These are phyloP conservation scores for Caranx melampygus DNA, from an alignment of 2,113 vertebrate species.

Conservation along the genomic window DNA sequence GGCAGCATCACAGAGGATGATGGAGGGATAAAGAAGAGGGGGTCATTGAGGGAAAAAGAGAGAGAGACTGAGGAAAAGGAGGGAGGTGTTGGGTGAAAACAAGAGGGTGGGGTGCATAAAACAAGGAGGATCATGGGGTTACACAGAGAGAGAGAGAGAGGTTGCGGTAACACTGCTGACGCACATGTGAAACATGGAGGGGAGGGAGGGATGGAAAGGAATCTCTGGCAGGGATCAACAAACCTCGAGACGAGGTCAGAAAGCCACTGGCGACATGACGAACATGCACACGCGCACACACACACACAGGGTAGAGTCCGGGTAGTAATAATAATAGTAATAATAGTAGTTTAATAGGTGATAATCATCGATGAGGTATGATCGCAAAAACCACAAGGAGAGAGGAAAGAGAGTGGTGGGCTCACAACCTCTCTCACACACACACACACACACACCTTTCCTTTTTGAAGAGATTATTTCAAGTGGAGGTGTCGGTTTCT, in stretches of 20 bases:
- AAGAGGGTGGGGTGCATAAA: slow-evolving; percentile 53
- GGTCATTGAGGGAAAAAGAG: not conserved
- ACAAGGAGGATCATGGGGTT: slow-evolving; percentile 53
- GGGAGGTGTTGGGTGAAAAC: slow-evolving; percentile 30
- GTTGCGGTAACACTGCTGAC: slow-evolving; percentile 79
- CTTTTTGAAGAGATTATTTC: not conserved
- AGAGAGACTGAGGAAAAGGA: not conserved
- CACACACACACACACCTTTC: slow-evolving; percentile 13
- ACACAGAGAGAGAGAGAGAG: slow-evolving; percentile 25
- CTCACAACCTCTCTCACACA: slow-evolving; percentile 3
- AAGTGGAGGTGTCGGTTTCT: slow-evolving; percentile 19
- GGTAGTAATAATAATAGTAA: slow-evolving; percentile 54
- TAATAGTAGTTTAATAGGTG: slow-evolving; percentile 71
- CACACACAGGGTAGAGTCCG: slow-evolving; percentile 13
- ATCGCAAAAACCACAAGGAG: slow-evolving; percentile 42
- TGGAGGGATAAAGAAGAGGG: not conserved
- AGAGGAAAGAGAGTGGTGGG: slow-evolving; percentile 14
- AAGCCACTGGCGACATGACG: slow-evolving; percentile 81
- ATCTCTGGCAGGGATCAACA: slow-evolving; percentile 75
- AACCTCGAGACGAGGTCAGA: slow-evolving; percentile 83
- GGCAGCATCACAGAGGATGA: not conserved
- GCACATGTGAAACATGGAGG: slow-evolving; percentile 76
- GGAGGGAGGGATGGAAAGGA: slow-evolving; percentile 76
- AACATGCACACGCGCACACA: slow-evolving; percentile 44
- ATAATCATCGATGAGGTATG: slow-evolving; percentile 62